A percentile compares a stretch with the other conserved stretches of the same genome.
Evolutionary conservation across 2,888 invertebrate genomes (phyloP).

Genomic region (Cheilosia urbana): DNA sequence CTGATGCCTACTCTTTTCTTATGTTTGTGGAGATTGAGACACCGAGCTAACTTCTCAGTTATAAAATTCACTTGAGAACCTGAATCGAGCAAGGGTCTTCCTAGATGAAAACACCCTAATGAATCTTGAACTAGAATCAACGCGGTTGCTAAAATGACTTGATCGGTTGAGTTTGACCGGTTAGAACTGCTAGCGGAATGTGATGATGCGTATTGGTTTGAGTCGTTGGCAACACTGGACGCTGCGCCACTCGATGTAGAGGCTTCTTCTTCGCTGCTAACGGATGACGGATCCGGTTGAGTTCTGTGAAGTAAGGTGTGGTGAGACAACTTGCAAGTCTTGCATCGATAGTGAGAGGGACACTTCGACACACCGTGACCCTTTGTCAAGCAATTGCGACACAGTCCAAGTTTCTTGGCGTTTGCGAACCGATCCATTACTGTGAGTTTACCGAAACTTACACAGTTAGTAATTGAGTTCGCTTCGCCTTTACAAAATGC

Average conservation of each 20-base stretch:
- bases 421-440: not conserved
- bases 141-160: not conserved
- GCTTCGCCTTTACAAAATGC: not conserved
- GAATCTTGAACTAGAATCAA: not conserved
- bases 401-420: not conserved
- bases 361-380: not conserved
- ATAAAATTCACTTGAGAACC: slow-evolving; percentile 22
- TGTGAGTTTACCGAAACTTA: not conserved
- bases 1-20: slow-evolving; percentile 3
- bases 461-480: not conserved
- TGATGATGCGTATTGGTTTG: not conserved
- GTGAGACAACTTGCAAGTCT: too few species aligned
- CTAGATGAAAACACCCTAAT: not conserved
- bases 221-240: too few species aligned
- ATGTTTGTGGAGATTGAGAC: not conserved
- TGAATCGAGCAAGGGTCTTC: slow-evolving; percentile 14
- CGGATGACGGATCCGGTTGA: too few species aligned
- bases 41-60: slow-evolving; percentile 5
- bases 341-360: too few species aligned
- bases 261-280: too few species aligned
- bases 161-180: not conserved
- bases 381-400: not conserved
- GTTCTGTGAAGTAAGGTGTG: too few species aligned
- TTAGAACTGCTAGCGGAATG: not conserved
- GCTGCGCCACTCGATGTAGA: too few species aligned